Conservation (phyloP, 2,888 invertebrate species). For the Scotopteryx bipunctaria region DNA sequence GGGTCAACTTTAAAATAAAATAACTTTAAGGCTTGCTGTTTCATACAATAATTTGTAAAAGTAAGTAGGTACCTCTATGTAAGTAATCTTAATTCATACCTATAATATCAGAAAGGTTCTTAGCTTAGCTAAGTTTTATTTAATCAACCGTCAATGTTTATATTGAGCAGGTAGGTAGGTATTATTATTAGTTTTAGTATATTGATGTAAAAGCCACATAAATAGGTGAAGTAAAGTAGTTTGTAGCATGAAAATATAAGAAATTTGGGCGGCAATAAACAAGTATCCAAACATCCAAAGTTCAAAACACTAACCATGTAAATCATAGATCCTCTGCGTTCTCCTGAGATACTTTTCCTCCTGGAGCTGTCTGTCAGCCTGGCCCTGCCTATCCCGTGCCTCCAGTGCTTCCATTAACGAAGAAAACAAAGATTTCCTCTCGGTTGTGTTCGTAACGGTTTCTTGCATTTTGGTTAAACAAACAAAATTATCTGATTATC, state of each 20-base stretch:
- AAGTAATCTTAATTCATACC: no score
- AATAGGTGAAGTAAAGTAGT: no score
- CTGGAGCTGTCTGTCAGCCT: constrained; percentile 67
- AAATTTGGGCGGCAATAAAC: constrained; percentile 27
- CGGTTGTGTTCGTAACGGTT: constrained; percentile 76
- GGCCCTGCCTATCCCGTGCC: constrained; percentile 65
- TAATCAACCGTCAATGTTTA: no score
- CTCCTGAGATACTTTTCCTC: constrained; percentile 73
- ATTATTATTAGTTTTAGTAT: no score
- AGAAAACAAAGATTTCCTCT: constrained; percentile 74
- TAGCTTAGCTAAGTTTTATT: no score
- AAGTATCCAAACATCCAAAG: background rate
- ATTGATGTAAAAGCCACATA: no score
- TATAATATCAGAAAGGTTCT: no score
- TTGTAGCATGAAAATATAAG: background rate
- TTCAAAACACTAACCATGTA: constrained; percentile 60
- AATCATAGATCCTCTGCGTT: constrained; percentile 75
- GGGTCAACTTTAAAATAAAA: no score
- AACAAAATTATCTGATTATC: constrained; percentile 17
- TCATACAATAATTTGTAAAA: no score
- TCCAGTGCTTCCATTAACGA: constrained; percentile 73
- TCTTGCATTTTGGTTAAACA: constrained; percentile 70
- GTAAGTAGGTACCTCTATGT: no score
- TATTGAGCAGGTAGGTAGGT: no score
- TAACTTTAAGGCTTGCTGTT: no score